Base-by-base conservation (phyloP, 1,140 invertebrate genomes). In the Trichonephila clavipes region DNA sequence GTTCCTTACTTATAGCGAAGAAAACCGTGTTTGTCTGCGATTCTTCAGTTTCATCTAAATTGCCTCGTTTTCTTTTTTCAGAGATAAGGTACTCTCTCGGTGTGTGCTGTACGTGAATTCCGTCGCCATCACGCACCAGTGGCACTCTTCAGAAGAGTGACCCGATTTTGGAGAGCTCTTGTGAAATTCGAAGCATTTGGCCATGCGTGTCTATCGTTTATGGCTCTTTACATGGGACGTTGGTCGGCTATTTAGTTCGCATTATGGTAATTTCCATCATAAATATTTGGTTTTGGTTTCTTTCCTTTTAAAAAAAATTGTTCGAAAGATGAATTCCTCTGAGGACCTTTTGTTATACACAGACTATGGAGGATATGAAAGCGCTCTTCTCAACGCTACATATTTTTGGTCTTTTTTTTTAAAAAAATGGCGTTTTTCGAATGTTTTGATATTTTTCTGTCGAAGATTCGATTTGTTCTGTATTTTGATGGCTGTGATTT, bases 41-140 rank as follows among this genome's bases (percentile, higher is more conserved):
- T 66, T 66, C 58, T 24, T 88, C 69, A 86, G 40, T 92, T 87
- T 34, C 83, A 87, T 92, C 64, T 18, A 77, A 86, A 87, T 92
- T 72, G 91, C 91, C 91, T 92, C 91, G 77, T 92, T 87, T 64
- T 40, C 34, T 24, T 40, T 91, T 86, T 18, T 64, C 18, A 58
- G 69, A 51, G 51, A 72, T 89, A 89, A 69, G 66, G 4, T 24
- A n/a, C 44, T 82, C 40, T 51, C 7, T 10, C 10, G 51, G 69
- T 64, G 82, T 83, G 8, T 91, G 85, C 34, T 62, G 85, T 40
- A 44, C 77, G 28, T 59, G 81, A 92, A 44, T 61, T 61, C 58
- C 81, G 34, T n/a, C 12, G n/a, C 12, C 24, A 64, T 51, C 90
- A 92, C 90, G 90, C 90, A 85, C 90, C 34, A 66, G 3, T 58